phyloP scores from a whole-genome alignment of 1,140 invertebrate genomes.

The Aphis gossypii region DNA sequence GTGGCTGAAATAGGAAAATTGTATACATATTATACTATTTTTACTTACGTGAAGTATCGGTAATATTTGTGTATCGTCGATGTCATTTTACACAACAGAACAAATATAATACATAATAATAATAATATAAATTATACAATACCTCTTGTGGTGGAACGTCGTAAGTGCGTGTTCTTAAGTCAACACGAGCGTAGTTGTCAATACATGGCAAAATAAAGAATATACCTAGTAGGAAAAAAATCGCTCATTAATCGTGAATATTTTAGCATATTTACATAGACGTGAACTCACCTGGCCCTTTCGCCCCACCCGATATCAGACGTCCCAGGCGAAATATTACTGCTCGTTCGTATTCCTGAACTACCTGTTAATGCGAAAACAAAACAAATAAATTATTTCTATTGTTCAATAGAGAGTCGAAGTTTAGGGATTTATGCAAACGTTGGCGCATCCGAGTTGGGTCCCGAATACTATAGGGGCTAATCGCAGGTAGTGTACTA shows the following conservation, averaged over 20 bases:
- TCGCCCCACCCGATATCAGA: conserved; percentile 73
- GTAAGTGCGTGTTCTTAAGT: conserved; percentile 83
- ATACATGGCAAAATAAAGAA: conserved; percentile 92
- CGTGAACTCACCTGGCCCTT: conserved; percentile 71
- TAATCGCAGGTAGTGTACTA: too few relatives aligned
- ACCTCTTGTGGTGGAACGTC: conserved; percentile 86
- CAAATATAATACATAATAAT: neutral
- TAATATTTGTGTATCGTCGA: neutral
- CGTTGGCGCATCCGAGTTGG: too few relatives aligned
- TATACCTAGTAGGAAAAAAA: conserved; percentile 65
- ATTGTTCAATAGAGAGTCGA: neutral
- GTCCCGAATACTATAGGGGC: too few relatives aligned
- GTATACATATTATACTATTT: neutral
- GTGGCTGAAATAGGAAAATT: neutral
- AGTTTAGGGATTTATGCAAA: neutral
- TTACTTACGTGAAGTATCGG: neutral
- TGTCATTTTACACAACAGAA: neutral
- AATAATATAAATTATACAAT: neutral
- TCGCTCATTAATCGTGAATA: neutral
- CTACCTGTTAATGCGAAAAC: conserved; percentile 34
- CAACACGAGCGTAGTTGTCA: conserved; percentile 88
- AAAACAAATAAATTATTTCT: neutral
- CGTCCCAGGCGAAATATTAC: conserved; percentile 79
- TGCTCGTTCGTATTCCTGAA: conserved; percentile 81
- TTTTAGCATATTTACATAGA: neutral